Evolutionary conservation across 1,140 invertebrate species (phyloP), one percentile per base, ranked within the genome.

Genomic region (Piezodorus guildinii): DNA sequence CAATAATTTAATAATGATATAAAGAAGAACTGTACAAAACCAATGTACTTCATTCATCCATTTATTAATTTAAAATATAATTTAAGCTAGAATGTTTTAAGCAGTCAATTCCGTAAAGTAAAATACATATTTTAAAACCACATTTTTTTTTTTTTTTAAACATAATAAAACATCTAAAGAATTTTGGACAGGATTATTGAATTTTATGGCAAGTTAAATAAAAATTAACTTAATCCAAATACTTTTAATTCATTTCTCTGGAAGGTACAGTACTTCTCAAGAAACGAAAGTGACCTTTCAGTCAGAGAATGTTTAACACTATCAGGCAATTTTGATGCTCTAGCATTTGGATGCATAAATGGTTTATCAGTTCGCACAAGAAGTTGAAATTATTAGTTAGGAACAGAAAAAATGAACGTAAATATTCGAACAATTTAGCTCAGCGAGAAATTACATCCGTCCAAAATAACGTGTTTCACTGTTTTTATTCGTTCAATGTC

Each of bases 291-390:
- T n/a, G 81, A 83, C 72, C 90, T 83, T 77, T 93, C 88, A 10
- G 91, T 92, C 54, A 96, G 77, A 49, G 83, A 83, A 69, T 90
- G 85, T 77, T 94, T 95, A 6, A 96, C 85, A 72, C 89, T 83
- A 62, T 82, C 73, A 30, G 91, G 89, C 69, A 97, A 74, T 75
- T 96, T 96, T 19, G 91, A 93, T 60, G 92, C 92, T 73, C 93
- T 79, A 54, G 91, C 91, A 73, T 96, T 97, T 0, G 93, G 93
- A 75, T 93, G 96, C 90, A 96, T 94, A 71, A 93, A 97, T 0
- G 94, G 94, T 12, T 92, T 86, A 77, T 96, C 94, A 2, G 91
- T 94, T 77, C 96, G 92, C 1, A 96, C 83, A 34, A 96, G 72
- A 59, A 96, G 76, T 73, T 83, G 81, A 69, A n/a, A n/a, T n/a